phyloP scores from a whole-genome alignment of 1,140 invertebrate genomes.

The Neotoxoptera formosana region DNA sequence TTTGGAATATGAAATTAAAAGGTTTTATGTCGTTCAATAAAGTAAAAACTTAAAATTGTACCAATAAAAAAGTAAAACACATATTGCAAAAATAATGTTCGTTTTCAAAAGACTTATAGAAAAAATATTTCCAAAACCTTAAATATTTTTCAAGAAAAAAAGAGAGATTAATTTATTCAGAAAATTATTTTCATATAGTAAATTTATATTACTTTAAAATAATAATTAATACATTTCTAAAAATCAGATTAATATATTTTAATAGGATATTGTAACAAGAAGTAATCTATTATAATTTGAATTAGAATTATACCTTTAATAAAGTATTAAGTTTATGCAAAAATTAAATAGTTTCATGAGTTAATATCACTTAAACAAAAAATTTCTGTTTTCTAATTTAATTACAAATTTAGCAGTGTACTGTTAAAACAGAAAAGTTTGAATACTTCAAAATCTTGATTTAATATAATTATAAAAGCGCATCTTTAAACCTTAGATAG shows the following conservation, averaged over 20 bases:
- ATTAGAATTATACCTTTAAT: too few relatives aligned
- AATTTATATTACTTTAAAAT: too few relatives aligned
- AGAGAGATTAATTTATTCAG: background rate
- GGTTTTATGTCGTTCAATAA: background rate
- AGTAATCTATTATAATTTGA: too few relatives aligned
- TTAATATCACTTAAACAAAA: too few relatives aligned
- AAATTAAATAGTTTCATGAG: background rate
- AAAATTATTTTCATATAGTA: background rate
- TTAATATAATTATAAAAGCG: background rate
- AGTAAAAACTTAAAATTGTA: background rate
- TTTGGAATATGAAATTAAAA: background rate
- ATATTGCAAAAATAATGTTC: background rate
- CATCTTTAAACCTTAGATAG: background rate
- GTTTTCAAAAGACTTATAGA: background rate
- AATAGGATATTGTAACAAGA: too few relatives aligned
- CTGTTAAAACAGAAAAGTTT: background rate
- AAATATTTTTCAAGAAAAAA: background rate
- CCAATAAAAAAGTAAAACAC: background rate
- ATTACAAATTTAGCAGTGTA: too few relatives aligned
- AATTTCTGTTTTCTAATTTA: too few relatives aligned
- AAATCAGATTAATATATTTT: too few relatives aligned
- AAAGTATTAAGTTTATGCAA: too few relatives aligned
- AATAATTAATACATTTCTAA: too few relatives aligned
- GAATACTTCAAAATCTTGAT: background rate
- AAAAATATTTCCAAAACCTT: background rate